Percentiles rank a stretch among this genome's conserved stretches.
phyloP scores from a whole-genome alignment of 2,113 vertebrate species.

The Climacteris rufus region DNA sequence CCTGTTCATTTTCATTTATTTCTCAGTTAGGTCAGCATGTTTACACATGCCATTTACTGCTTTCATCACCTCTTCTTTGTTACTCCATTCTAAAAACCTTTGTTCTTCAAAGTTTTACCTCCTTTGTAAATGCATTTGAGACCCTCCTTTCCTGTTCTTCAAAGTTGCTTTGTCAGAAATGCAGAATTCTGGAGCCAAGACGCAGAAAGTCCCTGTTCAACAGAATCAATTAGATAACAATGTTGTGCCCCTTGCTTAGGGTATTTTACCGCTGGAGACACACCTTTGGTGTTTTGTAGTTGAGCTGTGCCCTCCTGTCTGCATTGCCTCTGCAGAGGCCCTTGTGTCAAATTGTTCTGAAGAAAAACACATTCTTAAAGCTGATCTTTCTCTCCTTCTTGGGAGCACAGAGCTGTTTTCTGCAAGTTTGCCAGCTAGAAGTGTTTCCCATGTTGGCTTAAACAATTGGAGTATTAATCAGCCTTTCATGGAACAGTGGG shows the following conservation, averaged over 20 bases:
- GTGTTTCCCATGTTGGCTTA: neutral
- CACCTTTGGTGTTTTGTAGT: accelerated
- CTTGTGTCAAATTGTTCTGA: neutral
- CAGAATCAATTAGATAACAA: neutral
- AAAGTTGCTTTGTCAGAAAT: neutral
- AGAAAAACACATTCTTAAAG: neutral
- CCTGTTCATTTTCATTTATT: neutral
- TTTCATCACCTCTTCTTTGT: neutral
- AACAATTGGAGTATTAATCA: neutral
- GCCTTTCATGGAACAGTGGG: neutral
- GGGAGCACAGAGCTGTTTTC: neutral
- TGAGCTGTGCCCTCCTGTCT: neutral
- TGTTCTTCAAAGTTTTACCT: neutral
- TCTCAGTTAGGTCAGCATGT: neutral
- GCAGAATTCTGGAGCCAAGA: neutral
- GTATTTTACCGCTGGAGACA: neutral
- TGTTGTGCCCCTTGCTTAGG: neutral
- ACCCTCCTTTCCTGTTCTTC: neutral
- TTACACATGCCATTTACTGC: neutral
- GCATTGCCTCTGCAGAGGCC: neutral
- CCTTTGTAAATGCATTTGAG: neutral
- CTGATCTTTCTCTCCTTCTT: neutral
- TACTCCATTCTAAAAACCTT: neutral
- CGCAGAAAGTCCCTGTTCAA: neutral
- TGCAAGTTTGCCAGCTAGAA: neutral